Percentiles rank a stretch among this genome's conserved stretches.
phyloP scores from a whole-genome alignment of 2,113 vertebrate genomes.

The Xenopus borealis region DNA sequence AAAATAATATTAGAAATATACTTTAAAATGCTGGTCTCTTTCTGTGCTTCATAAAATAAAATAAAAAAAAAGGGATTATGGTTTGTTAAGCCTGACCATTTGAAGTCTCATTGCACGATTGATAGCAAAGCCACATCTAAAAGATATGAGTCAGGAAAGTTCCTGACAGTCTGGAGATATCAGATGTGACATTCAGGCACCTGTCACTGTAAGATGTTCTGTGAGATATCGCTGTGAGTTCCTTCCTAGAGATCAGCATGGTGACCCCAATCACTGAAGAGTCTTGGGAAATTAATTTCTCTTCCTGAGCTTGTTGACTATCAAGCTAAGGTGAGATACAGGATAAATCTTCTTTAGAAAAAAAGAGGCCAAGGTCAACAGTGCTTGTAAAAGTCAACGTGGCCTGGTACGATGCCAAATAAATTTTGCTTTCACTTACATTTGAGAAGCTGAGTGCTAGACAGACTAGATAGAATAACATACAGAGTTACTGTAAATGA shows the following conservation, averaged over 20 bases:
- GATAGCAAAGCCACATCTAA: constrained; percentile 8
- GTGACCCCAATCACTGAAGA: constrained; percentile 39
- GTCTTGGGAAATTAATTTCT: constrained; percentile 39
- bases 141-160: constrained; percentile 28
- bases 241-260: constrained; percentile 3
- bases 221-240: constrained; percentile 12
- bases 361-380: constrained; percentile 9
- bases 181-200: constrained; percentile 11
- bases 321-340: constrained; percentile 7
- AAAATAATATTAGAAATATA: too few species aligned
- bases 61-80: neutral
- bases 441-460: neutral
- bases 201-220: constrained; percentile 4
- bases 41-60: constrained; percentile 17
- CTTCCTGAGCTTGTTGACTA: constrained; percentile 10
- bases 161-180: constrained; percentile 34
- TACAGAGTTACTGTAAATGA: too few species aligned
- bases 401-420: neutral
- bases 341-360: constrained; percentile 17
- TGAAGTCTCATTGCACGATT: neutral
- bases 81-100: constrained; percentile 1
- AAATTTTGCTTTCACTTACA: constrained; percentile 6
- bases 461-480: too few species aligned
- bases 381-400: constrained; percentile 7
- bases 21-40: neutral